Conservation (phyloP, 2,888 invertebrate genomes). For the Gnatocerus cornutus region DNA sequence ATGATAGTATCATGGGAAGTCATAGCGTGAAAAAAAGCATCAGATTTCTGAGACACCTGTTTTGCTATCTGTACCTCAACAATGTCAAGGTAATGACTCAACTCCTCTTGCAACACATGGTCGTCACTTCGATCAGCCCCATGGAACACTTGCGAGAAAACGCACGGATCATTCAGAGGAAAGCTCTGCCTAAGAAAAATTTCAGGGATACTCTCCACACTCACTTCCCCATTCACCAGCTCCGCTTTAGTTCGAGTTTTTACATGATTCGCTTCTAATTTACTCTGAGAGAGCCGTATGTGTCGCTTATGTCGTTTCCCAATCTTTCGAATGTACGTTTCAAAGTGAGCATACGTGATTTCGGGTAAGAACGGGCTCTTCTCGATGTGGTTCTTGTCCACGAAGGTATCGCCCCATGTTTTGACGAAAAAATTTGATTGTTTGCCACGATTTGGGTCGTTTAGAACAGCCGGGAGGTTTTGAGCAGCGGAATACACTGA, state of each 20-base stretch:
- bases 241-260: conserved; percentile 62
- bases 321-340: conserved; percentile 87
- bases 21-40: conserved; percentile 98
- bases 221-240: conserved; percentile 68
- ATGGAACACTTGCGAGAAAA: conserved; percentile 90
- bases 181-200: conserved; percentile 89
- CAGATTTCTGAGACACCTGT: conserved; percentile 95
- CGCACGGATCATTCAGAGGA: conserved; percentile 84
- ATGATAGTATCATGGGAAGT: conserved; percentile 97
- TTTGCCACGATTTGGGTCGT: conserved; percentile 94
- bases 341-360: conserved; percentile 88
- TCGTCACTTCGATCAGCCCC: conserved; percentile 74
- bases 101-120: conserved; percentile 87
- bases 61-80: conserved; percentile 95
- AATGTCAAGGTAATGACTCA: conserved; percentile 95
- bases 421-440: conserved; percentile 95
- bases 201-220: conserved; percentile 84
- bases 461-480: conserved; percentile 95
- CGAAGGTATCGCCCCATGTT: conserved; percentile 97
- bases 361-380: conserved; percentile 88
- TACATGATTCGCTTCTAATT: conserved; percentile 48
- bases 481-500: conserved; percentile 93
- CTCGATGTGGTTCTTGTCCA: conserved; percentile 85
- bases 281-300: conserved; percentile 70
- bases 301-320: conserved; percentile 79